These are phyloP conservation scores for Unio delphinus DNA, from an alignment of 2,888 invertebrate species.

Conservation along the genomic window DNA sequence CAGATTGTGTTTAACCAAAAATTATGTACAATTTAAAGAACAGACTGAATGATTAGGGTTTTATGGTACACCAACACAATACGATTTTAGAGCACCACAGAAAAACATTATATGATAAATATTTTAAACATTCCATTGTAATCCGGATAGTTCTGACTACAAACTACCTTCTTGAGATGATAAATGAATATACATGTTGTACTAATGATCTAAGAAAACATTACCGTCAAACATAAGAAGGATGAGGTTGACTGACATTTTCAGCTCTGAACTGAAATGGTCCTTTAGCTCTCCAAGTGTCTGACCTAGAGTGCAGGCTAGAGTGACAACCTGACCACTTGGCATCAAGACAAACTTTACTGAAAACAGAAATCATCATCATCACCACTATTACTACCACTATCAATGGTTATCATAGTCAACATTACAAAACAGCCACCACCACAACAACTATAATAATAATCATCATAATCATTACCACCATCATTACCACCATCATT, in stretches of 20 bases:
- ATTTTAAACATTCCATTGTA: too few species aligned
- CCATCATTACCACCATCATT: background rate
- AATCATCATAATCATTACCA: background rate
- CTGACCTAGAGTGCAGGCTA: slow-evolving; percentile 67
- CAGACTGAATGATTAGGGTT: too few species aligned
- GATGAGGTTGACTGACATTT: slow-evolving; percentile 63
- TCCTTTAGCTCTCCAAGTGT: slow-evolving; percentile 64
- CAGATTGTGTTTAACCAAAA: too few species aligned
- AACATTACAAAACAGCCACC: background rate
- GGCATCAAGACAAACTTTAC: slow-evolving; percentile 71
- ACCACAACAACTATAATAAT: background rate
- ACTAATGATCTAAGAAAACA: slow-evolving; percentile 5
- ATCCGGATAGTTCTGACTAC: too few species aligned
- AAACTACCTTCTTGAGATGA: too few species aligned
- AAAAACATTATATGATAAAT: too few species aligned
- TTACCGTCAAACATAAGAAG: slow-evolving; percentile 68
- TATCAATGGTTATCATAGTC: background rate
- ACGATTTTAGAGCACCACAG: too few species aligned
- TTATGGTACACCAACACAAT: too few species aligned
- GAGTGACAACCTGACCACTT: slow-evolving; percentile 67
- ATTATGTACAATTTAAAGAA: too few species aligned
- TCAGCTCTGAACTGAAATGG: slow-evolving; percentile 67
- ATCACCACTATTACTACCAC: background rate
- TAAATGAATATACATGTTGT: too few species aligned
- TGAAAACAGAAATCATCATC: slow-evolving; percentile 38